These are phyloP conservation scores for Gastrophysa polygoni DNA, from an alignment of 2,888 invertebrate genomes.

Conservation along the genomic window DNA sequence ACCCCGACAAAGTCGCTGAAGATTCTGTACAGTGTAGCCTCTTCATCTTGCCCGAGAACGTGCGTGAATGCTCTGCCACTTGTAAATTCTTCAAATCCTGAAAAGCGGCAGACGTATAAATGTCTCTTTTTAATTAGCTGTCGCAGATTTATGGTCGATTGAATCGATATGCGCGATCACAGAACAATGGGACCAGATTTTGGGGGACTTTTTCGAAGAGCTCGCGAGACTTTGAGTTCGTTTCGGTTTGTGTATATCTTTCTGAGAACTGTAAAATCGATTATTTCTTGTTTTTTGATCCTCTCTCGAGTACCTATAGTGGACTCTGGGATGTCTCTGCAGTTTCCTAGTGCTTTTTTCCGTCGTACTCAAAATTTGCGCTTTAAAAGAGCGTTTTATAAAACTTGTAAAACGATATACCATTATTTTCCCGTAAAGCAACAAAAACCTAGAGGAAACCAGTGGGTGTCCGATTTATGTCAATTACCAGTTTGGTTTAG, in stretches of 20 bases:
- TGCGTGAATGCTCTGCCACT: background rate
- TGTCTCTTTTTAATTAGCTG: constrained; percentile 49
- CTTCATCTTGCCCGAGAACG: no score
- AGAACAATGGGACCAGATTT: constrained; percentile 46
- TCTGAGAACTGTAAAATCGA: background rate
- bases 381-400: no score
- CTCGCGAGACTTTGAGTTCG: constrained; percentile 28
- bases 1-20: no score
- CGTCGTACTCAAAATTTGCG: no score
- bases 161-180: constrained; percentile 53
- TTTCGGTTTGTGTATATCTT: background rate
- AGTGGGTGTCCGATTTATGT: constrained; percentile 46
- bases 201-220: constrained; percentile 25
- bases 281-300: no score
- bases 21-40: no score
- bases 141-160: constrained; percentile 52
- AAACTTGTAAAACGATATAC: no score
- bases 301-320: no score
- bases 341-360: no score
- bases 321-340: no score
- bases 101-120: constrained; percentile 38
- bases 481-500: constrained; percentile 44
- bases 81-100: constrained; percentile 18
- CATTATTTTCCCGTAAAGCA: constrained; percentile 7
- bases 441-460: background rate